Percentiles rank a stretch among this genome's conserved stretches.
Conservation (phyloP, 2,113 vertebrate genomes). For the Pterocles burchelli region DNA sequence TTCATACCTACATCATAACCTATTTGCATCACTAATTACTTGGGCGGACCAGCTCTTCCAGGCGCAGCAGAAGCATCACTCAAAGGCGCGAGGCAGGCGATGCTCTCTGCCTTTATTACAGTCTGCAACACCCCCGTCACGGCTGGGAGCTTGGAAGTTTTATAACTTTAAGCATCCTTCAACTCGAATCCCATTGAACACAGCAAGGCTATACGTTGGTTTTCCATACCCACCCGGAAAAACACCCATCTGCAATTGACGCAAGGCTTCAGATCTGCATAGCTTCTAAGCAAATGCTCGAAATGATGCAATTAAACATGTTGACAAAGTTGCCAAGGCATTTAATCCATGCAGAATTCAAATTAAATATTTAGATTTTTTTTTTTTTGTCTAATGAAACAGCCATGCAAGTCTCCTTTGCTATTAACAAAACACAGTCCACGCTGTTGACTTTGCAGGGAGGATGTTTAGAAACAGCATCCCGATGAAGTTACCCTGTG, state of each 20-base stretch:
- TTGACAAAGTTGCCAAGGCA: not conserved
- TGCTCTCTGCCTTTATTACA: not conserved
- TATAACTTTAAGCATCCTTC: fast-evolving
- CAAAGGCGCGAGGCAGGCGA: fast-evolving
- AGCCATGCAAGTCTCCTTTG: not conserved
- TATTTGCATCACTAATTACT: not conserved
- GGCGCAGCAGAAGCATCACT: not conserved
- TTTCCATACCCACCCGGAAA: not conserved
- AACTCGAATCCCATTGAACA: fast-evolving
- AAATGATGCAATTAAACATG: not conserved
- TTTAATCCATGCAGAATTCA: not conserved
- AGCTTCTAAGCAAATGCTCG: not conserved
- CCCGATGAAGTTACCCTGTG: not conserved
- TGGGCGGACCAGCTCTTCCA: not conserved
- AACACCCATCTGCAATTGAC: not conserved
- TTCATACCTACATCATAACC: not conserved
- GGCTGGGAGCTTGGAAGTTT: not conserved
- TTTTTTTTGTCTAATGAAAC: not conserved
- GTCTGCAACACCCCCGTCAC: not conserved
- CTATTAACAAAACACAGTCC: not conserved
- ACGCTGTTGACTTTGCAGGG: not conserved
- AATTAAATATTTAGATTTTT: not conserved
- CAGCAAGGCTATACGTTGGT: not conserved
- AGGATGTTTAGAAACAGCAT: constrained; percentile 3
- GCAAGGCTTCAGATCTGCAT: not conserved